Evolutionary conservation across 2,797 vertebrate genomes (phyloP).

Genomic region (Sebastes cheni): DNA sequence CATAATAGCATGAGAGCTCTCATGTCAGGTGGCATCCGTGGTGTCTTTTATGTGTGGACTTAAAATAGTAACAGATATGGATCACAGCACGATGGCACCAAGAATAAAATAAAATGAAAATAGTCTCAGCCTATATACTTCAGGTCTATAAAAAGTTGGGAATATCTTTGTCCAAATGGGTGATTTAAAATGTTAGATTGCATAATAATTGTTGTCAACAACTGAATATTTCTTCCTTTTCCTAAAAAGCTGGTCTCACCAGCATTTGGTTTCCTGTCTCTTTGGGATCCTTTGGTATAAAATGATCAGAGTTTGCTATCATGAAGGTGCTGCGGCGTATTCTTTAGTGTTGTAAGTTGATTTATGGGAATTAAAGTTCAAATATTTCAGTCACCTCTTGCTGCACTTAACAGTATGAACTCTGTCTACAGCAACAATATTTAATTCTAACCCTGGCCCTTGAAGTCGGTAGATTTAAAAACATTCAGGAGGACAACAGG

Average conservation of each 20-base stretch:
- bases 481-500: too few species aligned
- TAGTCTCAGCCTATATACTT: background rate
- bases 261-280: background rate
- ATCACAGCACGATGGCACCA: background rate
- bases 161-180: background rate
- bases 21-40: slow-evolving; percentile 37
- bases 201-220: background rate
- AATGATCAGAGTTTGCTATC: background rate
- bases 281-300: too few species aligned
- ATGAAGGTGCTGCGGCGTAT: background rate
- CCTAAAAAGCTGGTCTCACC: background rate
- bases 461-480: too few species aligned
- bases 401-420: background rate
- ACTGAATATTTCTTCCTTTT: background rate
- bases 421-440: background rate
- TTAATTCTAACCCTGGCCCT: background rate
- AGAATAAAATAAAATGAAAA: background rate
- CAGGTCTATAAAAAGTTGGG: background rate
- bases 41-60: slow-evolving; percentile 16
- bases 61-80: background rate
- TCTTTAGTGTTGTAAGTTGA: background rate
- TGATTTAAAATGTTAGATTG: background rate
- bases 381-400: too few species aligned
- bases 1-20: slow-evolving; percentile 36
- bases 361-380: too few species aligned